These are phyloP conservation scores for Scaeva pyrastri DNA, from an alignment of 2,888 invertebrate species.

Conservation along the genomic window DNA sequence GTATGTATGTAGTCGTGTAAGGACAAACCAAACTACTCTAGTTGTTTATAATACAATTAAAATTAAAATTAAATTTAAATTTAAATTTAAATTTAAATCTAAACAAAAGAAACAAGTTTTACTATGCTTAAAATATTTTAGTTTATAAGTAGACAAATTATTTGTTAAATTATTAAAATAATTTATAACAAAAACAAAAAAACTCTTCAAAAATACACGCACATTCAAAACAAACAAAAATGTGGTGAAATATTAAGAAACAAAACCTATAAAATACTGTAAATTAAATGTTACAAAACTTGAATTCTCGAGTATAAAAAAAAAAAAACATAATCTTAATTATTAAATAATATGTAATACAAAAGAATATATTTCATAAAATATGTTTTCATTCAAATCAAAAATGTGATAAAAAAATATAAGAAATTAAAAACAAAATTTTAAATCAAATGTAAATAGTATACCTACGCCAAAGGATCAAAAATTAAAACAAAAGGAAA, in stretches of 20 bases:
- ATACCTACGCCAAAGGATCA: conserved; percentile 63
- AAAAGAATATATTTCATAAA: conserved; percentile 25
- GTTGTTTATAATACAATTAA: conserved; percentile 34
- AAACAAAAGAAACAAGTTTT: conserved; percentile 12
- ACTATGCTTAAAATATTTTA: conserved; percentile 45
- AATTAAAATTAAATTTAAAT: conserved; percentile 12
- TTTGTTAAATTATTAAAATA: conserved; percentile 42
- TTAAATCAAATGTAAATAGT: conserved; percentile 56
- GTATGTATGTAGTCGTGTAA: conserved; percentile 16
- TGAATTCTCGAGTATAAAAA: conserved; percentile 40
- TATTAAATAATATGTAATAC: conserved; percentile 33
- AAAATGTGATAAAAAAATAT: conserved; percentile 69
- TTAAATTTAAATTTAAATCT: conserved; percentile 15
- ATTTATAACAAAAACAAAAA: conserved; percentile 30
- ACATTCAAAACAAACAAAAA: not conserved
- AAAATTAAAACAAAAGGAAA: conserved; percentile 36
- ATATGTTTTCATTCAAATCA: conserved; percentile 69
- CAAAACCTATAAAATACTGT: conserved; percentile 51
- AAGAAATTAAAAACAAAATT: conserved; percentile 22
- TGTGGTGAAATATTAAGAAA: conserved; percentile 14
- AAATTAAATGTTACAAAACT: conserved; percentile 59
- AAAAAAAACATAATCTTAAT: conserved; percentile 11
- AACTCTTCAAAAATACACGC: not conserved
- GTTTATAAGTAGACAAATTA: conserved; percentile 65
- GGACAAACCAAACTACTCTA: conserved; percentile 29